Base-by-base conservation (phyloP, 2,113 vertebrate genomes). In the Orthonyx spaldingii region DNA sequence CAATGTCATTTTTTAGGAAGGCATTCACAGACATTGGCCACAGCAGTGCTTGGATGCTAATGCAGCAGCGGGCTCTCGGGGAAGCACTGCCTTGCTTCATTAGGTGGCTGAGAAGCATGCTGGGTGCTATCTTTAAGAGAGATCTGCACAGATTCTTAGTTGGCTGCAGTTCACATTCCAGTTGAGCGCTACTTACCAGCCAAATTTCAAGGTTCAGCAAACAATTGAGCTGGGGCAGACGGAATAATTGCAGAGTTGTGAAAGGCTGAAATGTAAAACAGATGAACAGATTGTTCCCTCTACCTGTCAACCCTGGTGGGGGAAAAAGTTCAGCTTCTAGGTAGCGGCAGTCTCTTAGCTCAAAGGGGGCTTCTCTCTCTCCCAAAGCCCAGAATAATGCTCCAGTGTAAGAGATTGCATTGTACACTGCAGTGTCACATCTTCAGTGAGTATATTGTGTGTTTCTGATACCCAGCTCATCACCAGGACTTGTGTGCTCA, bases 141-240 rank as follows among this genome's bases (percentile, higher is more conserved):
- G 44, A 64, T 47, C 71, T 56, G 21, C n/a, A 35, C 32, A 89
- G 76, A 75, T 80, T 69, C 63, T 93, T 68, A 52, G 71, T 79
- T 89, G 68, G 37, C 90, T 87, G 46, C 53, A 61, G 41, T 30
- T 24, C 22, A 16, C 60, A 49, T 89, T 91, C 64, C 42, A 66
- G 33, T 16, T 69, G 72, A 84, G 59, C 64, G 28, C 21, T 84
- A 70, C 46, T 87, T 81, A 81, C 50, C 28, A 90, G 66, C 28
- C 84, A 68, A 39, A 89, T 94, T 91, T 95, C 90, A 94, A 87
- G 84, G 81, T 70, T 95, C 90, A 84, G 46, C 77, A 93, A 84
- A 50, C 84, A 91, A 57, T 65, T 91, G 84, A 87, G 12, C 37
- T 87, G 60, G 87, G 72, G 72, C 69, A 89, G 81, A 74, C 12